These are phyloP conservation scores for Micropoecilia bifurca DNA, from an alignment of 2,797 vertebrate genomes.

Conservation along the genomic window DNA sequence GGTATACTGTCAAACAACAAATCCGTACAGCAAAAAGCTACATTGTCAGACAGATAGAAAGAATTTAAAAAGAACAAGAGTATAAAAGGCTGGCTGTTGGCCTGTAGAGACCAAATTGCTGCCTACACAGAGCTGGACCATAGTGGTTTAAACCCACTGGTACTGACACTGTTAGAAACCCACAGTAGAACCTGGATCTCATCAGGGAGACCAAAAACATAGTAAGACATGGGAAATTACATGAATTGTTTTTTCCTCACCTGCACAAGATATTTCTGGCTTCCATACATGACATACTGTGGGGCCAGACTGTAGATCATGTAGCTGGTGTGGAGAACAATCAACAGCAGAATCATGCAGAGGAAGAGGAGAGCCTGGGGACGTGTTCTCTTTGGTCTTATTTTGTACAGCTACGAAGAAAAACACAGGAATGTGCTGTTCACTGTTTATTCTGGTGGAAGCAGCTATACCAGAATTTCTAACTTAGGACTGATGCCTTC, in stretches of 20 bases:
- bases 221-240: conserved; percentile 8
- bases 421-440: conserved; percentile 6
- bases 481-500: not conserved
- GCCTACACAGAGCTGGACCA: conserved; percentile 35
- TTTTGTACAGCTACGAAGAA: conserved; percentile 91
- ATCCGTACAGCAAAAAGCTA: conserved; percentile 35
- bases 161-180: conserved; percentile 25
- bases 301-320: conserved; percentile 99
- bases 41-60: conserved; percentile 48
- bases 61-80: conserved; percentile 48
- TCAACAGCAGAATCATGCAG: conserved; percentile 97
- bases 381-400: conserved; percentile 90
- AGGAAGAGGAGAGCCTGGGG: conserved; percentile 98
- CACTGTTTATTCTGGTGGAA: not conserved
- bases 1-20: conserved; percentile 49
- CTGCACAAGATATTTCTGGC: conserved; percentile 93
- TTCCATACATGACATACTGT: conserved; percentile 99
- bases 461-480: not conserved
- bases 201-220: conserved; percentile 18
- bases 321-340: conserved; percentile 97
- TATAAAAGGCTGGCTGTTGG: conserved; percentile 40
- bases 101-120: conserved; percentile 36
- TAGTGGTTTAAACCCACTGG: conserved; percentile 33
- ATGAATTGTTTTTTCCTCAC: conserved; percentile 74
- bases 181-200: conserved; percentile 2